Evolutionary conservation across 2,888 invertebrate genomes (phyloP), one percentile per base, ranked within the genome.

Genomic region (Drosophila falleni): DNA sequence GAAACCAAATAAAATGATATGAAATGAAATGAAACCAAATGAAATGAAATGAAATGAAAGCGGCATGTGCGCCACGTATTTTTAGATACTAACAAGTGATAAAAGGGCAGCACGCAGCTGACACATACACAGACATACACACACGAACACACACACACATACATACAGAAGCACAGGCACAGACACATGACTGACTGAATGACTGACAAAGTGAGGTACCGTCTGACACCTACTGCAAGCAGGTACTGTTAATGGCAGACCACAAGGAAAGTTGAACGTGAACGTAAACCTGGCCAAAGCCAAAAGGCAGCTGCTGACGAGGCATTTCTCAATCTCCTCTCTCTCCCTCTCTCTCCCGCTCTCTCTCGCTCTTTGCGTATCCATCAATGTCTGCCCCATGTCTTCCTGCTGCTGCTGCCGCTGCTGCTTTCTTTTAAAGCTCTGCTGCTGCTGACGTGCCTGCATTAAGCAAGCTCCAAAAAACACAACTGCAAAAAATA

Each of bases 81-180:
- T 87, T 87, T 79, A 82, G 89, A 87, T 87, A 80, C 89, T 77
- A 78, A 82, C 80, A 89, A 88, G 76, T 84, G 89, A 87, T 88
- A 87, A 88, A 89, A 82, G 77, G 80, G 80, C 71, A 85, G 75
- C 80, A 87, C 81, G 84, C 77, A 78, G 65, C 67, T 75, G 71
- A 47, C 49, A 56, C 58, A 42, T 31, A 71, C 68, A 61, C 51
- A 63, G n/a, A n/a, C n/a, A n/a, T n/a, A n/a, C 77, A 72, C n/a
- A 65, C 39, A 60, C 47, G 54, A 56, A 62, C 33, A 55, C 29
- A 47, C 51, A 61, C 16, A 44, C 31, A 64, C 53, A 49, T 3
- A 23, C 19, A 41, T 13, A 13, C 5, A 26, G 31, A 13, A 15
- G 29, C 53, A 51, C 31, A 39, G 16, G 26, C 51, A 44, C 35